Evolutionary conservation across 2,888 invertebrate species (phyloP).

Genomic region (Eristalis intricaria): DNA sequence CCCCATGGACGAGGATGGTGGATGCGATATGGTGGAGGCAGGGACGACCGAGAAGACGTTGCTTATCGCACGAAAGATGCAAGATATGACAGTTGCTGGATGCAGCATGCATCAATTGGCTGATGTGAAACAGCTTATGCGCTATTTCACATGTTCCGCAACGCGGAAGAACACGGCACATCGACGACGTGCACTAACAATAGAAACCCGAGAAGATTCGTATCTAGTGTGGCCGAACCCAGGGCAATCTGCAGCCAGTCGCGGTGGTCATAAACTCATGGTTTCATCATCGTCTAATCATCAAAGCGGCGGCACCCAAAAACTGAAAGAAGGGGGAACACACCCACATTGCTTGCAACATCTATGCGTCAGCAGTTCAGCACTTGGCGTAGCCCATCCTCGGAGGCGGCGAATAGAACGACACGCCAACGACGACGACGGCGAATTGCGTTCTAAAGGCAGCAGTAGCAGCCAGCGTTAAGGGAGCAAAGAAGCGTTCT

Average conservation of each 20-base stretch:
- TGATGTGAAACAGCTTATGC: constrained; percentile 66
- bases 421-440: not conserved
- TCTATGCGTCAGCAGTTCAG: constrained; percentile 17
- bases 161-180: constrained; percentile 58
- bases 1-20: constrained; percentile 16
- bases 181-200: constrained; percentile 51
- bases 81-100: constrained; percentile 59
- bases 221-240: constrained; percentile 61
- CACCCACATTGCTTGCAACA: constrained; percentile 55
- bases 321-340: constrained; percentile 53
- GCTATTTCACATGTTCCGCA: constrained; percentile 68
- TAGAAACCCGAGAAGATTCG: constrained; percentile 52
- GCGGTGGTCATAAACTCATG: constrained; percentile 61
- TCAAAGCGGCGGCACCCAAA: constrained; percentile 72
- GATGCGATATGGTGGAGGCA: constrained; percentile 32
- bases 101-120: constrained; percentile 27
- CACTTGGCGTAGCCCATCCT: constrained; percentile 9
- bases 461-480: constrained; percentile 29
- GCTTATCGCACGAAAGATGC: constrained; percentile 52
- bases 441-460: not conserved
- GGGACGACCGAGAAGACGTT: constrained; percentile 12
- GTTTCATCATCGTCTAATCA: constrained; percentile 46
- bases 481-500: constrained; percentile 27
- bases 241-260: constrained; percentile 37
- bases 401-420: not conserved